Percentiles rank a stretch among this genome's conserved stretches.
Evolutionary conservation across 2,888 invertebrate genomes (phyloP).

Genomic region (Xestia ashworthii): DNA sequence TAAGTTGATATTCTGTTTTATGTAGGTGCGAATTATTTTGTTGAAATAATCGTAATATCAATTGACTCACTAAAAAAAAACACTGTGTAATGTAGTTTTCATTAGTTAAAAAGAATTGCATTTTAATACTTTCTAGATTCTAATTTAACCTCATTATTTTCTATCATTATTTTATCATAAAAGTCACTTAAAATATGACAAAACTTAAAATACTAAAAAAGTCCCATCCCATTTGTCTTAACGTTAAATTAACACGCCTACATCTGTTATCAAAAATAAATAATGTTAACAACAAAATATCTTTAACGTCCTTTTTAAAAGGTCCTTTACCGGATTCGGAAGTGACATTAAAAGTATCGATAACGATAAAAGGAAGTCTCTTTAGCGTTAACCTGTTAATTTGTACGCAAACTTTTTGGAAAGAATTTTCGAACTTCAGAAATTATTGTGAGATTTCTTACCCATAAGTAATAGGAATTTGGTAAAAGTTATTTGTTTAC

Average conservation of each 20-base stretch:
- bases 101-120: not conserved
- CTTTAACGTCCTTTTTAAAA: constrained; percentile 1
- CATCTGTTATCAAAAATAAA: not conserved
- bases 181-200: not conserved
- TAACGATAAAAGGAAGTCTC: constrained; percentile 54
- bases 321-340: constrained; percentile 58
- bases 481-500: not conserved
- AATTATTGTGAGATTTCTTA: constrained; percentile 3
- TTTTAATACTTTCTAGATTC: too few species aligned
- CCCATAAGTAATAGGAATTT: not conserved
- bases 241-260: not conserved
- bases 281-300: not conserved
- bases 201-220: not conserved
- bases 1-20: constrained; percentile 36
- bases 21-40: constrained; percentile 7
- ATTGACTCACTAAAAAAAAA: not conserved
- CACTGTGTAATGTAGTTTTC: not conserved
- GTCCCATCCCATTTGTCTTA: not conserved
- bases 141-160: too few species aligned
- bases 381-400: constrained; percentile 57
- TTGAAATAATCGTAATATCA: not conserved
- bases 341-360: constrained; percentile 53
- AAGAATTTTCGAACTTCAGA: constrained; percentile 10
- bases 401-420: constrained; percentile 42
- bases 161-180: not conserved